phyloP scores from a whole-genome alignment of 1,140 invertebrate genomes.

The Sitobion miscanthi region DNA sequence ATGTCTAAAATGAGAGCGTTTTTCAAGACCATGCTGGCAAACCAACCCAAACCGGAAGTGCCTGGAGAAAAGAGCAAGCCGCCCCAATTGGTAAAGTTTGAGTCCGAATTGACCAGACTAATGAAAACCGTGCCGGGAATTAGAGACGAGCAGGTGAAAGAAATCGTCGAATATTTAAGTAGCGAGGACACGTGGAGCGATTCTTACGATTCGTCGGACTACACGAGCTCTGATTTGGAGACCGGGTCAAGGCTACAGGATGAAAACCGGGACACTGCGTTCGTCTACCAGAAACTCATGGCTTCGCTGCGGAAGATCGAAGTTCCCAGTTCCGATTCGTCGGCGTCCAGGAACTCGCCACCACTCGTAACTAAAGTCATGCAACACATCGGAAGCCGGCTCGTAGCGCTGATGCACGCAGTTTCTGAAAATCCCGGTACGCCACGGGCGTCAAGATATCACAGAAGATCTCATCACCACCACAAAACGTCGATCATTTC shows the following conservation, averaged over 20 bases:
- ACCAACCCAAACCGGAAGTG: conserved; percentile 61
- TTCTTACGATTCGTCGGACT: conserved; percentile 88
- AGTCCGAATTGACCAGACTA: conserved; percentile 83
- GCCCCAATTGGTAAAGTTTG: conserved; percentile 84
- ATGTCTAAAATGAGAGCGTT: conserved; percentile 93
- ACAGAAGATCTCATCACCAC: conserved; percentile 59
- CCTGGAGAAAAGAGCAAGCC: conserved; percentile 67
- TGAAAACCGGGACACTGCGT: conserved; percentile 74
- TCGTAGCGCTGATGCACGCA: conserved; percentile 91
- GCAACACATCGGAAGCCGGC: conserved; percentile 87
- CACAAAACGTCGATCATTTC: conserved; percentile 54
- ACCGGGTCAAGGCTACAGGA: conserved; percentile 76
- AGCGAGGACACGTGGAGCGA: conserved; percentile 93
- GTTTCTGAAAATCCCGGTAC: conserved; percentile 74
- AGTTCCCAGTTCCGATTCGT: conserved; percentile 64
- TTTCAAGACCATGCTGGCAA: conserved; percentile 83
- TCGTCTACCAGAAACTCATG: conserved; percentile 83
- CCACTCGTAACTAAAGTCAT: conserved; percentile 90
- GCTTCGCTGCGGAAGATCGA: conserved; percentile 80
- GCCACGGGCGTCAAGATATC: conserved; percentile 56
- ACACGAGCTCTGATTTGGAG: conserved; percentile 87
- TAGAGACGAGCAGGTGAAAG: conserved; percentile 85
- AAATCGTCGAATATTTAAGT: conserved; percentile 89
- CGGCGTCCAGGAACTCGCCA: conserved; percentile 75
- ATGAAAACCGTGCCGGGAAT: conserved; percentile 93